These are phyloP conservation scores for Bacillus rossius DNA, from an alignment of 1,140 invertebrate genomes.

Conservation along the genomic window DNA sequence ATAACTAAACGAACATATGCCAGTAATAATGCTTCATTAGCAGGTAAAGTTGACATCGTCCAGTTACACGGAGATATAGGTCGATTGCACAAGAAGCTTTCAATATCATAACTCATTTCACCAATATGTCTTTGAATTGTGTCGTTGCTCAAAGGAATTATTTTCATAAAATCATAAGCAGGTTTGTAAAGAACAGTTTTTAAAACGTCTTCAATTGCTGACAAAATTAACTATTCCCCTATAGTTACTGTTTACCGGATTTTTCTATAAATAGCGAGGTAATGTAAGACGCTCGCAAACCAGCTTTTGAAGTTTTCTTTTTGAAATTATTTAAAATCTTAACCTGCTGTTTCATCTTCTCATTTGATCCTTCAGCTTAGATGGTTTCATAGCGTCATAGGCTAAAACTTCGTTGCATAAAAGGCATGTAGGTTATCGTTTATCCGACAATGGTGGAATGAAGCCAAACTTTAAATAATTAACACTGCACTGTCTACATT, in stretches of 20 bases:
- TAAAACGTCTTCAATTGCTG: too few species aligned
- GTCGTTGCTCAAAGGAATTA: conserved; percentile 38
- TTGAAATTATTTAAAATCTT: conserved; percentile 10
- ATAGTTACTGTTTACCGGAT: too few species aligned
- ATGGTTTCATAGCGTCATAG: conserved; percentile 29
- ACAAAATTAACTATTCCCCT: too few species aligned
- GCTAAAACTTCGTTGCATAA: too few species aligned
- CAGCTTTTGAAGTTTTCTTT: too few species aligned
- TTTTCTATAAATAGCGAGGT: too few species aligned
- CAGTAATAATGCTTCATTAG: conserved; percentile 41
- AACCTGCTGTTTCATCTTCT: conserved; percentile 27
- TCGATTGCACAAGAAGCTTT: conserved; percentile 33
- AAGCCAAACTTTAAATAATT: conserved; percentile 27
- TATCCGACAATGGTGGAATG: background rate
- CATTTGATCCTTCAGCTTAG: conserved; percentile 21
- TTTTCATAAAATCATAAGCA: too few species aligned
- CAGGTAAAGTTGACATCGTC: conserved; percentile 40
- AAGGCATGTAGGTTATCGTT: conserved; percentile 17
- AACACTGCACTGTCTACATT: conserved; percentile 29
- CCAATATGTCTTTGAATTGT: conserved; percentile 38
- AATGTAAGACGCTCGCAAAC: too few species aligned
- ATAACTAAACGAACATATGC: too few species aligned
- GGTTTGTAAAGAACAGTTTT: too few species aligned
- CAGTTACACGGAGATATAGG: conserved; percentile 35
- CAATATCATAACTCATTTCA: conserved; percentile 36